Base-by-base conservation (phyloP, 2,797 vertebrate genomes). In the Rhynchotus rufescens region DNA sequence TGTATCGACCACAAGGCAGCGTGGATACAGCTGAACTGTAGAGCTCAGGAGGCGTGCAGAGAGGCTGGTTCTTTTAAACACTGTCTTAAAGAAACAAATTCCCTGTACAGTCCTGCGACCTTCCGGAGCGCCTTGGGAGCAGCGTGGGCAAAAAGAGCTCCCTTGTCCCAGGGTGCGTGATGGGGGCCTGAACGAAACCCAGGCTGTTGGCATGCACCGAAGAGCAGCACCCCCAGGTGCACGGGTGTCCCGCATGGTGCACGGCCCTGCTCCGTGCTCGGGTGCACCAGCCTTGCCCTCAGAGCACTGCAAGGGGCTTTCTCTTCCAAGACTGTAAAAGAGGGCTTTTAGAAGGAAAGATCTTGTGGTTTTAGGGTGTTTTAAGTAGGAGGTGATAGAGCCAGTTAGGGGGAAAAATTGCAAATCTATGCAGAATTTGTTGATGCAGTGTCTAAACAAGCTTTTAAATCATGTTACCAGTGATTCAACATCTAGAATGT, bases 181-280 rank as follows among this genome's bases (percentile, higher is more conserved):
- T 11, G 22, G 22, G 21, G 47, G 47, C 67, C 77, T 68, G 57
- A 91, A 95, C 84, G 94, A 90, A 95, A 94, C 40, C 84, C 71
- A 72, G 67, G 91, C 82, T 91, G 94, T 96, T 96, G 95, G 84
- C 93, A 96, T 94, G 93, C 42, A 15, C 42, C 44, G 92, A 82
- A 12, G 12, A 21, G 22, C 47, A 49, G 47, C 22, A 23, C 12
- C 21, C 47, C 12, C 12, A 47, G 47, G 22, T 94, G 93, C 88
- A 85, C 89, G 76, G 54, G 13, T 51, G 54, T 11, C 36, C n/a
- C 82, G 17, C 85, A 56, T 77, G 59, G 86, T n/a, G 93, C 54
- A 68, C 84, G 93, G 13, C 90, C 84, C 80, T 2, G 0, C 68
- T 80, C 68, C 91, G 86, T 96, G 94, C 86, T 66, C 45, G 62